phyloP scores from a whole-genome alignment of 1,140 invertebrate species.

The Pteromalus puparum region DNA sequence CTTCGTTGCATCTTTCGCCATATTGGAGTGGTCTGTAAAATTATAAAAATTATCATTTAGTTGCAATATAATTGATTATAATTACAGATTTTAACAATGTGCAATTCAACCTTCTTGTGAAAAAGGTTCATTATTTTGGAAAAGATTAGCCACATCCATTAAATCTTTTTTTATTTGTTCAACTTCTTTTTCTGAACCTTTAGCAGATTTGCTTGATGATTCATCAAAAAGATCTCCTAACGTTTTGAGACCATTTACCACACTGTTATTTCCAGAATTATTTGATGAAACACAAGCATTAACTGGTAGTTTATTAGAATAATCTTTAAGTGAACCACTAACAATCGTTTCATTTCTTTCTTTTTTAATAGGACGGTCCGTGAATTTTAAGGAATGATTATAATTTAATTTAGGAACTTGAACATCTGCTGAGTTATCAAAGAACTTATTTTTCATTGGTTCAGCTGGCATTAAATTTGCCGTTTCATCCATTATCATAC shows the following conservation, averaged over 20 bases:
- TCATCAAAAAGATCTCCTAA: background rate
- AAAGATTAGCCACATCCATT: background rate
- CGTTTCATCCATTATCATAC: background rate
- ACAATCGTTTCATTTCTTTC: constrained; percentile 41
- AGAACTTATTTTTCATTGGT: background rate
- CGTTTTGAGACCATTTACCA: background rate
- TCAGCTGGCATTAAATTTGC: background rate
- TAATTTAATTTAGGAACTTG: constrained; percentile 10
- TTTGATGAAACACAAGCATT: background rate
- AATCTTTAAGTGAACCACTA: constrained; percentile 5
- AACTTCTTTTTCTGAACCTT: background rate
- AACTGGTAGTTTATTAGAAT: background rate
- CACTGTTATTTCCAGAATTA: background rate
- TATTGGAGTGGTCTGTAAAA: background rate
- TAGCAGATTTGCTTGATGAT: background rate
- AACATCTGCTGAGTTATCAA: background rate
- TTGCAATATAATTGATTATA: background rate
- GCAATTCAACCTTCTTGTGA: background rate
- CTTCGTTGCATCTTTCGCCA: background rate
- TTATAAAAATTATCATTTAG: background rate
- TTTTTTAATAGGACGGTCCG: constrained; percentile 19
- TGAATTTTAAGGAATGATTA: background rate
- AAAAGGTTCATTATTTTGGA: background rate
- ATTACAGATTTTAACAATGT: background rate
- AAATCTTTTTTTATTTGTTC: background rate